Base-by-base conservation (phyloP, 1,140 invertebrate genomes). In the Pentalonia nigronervosa region DNA sequence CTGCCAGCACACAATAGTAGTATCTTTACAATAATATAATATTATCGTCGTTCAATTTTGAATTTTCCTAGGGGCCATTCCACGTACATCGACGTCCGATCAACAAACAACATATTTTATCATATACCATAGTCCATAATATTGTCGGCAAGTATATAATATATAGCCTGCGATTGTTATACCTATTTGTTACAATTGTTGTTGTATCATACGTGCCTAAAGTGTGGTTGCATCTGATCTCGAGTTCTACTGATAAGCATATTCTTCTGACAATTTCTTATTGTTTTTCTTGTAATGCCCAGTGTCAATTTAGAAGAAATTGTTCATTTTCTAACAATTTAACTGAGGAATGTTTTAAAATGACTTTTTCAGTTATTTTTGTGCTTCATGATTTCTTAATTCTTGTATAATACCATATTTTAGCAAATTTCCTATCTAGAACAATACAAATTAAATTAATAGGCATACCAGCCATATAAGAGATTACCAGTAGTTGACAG, bases 61-160 rank as follows among this genome's bases (percentile, higher is more conserved):
- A 76, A 76, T 34, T 76, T 76, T 76, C 60, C 60, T 76, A 76
- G 60, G 60, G 60, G 60, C 60, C 60, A 76, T 76, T 76, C 60
- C n/a, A 76, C 60, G 14, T 76, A n/a, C 60, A n/a, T 34, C 60
- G n/a, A n/a, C 60, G 60, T 76, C 60, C 14, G 30, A n/a, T 76
- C 60, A 76, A n/a, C 60, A n/a, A 34, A 76, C 60, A 76, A n/a
- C 17, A 30, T 76, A n/a, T n/a, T 76, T 76, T 76, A 76, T 4
- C 60, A 14, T 76, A 76, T 17, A 76, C 60, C 60, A 76, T 76
- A 76, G 4, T 76, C 60, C 60, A 76, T 76, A 76, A n/a, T 76
- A 17, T 76, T 76, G 14, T 76, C n/a, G 60, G 60, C 60, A 76
- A 76, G 60, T 76, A 76, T 76, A 76, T 67, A n/a, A 67, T 67